Evolutionary conservation across 2,888 invertebrate species (phyloP), one percentile per base, ranked within the genome.

Genomic region (Scrobipalpa costella): DNA sequence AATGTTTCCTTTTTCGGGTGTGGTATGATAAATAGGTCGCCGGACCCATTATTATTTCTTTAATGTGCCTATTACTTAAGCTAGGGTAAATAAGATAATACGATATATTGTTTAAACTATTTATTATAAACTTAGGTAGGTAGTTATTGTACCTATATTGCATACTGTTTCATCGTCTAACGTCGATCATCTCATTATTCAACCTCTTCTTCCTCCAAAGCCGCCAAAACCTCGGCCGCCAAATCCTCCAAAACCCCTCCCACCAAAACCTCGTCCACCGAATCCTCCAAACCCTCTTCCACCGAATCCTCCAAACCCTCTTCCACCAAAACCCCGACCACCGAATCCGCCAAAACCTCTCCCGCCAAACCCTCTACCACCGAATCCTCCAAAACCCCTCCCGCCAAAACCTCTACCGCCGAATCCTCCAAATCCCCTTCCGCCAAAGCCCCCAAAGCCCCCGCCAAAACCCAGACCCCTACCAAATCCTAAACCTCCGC

Each of bases 381-480:
- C 58, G 33, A 63, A 58, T 8, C 36, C 68, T 7, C 66, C 72
- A 50, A 68, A 61, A 1, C 70, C 70, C 7, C 74, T 69, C 0
- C 72, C 63, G 1, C 63, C 67, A 1, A 59, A 62, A 15, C 74
- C 69, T 0, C 73, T 62, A 0, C 63, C 67, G 0, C 64, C 64
- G 15, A 65, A 38, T 38, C 75, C 67, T 7, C 69, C 63, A 2
- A 72, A 69, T 0, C 72, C 71, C 6, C 63, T 60, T n/a, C 72
- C 69, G 1, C 72, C 59, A 19, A 64, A 58, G 34, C 64, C 69
- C 5, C 65, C 72, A 52, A n/a, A n/a, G n/a, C 67, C 58, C 0
- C 70, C 71, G 6, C 74, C 68, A 0, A 71, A 61, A 1, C 63
- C 62, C 19, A 63, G 55, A 21, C 67, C 65, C 49, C 68, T 49